Evolutionary conservation across 2,113 vertebrate genomes (phyloP), one percentile per base, ranked within the genome.

Genomic region (Romanogobio albipinnatus): DNA sequence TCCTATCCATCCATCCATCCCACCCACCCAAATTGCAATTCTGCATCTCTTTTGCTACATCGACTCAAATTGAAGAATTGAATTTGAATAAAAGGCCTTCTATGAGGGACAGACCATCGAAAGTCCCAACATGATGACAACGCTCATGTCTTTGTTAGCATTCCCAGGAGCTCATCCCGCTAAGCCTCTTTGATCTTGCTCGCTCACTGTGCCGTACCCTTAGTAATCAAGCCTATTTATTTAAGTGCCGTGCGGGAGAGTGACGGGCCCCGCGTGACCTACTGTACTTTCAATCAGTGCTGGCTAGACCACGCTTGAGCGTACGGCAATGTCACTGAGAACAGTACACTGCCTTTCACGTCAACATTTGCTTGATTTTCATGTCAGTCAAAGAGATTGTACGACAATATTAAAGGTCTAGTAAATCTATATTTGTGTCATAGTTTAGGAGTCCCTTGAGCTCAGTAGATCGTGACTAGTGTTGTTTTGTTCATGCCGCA

Each of bases 221-320:
- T 15, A 56, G n/a, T 81, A 66, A 81, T 66, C 43, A 81, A 66
- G 78, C 61, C 78, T 66, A 66, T 81, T 66, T 66, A 22, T 66
- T 81, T 81, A 81, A 81, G 61, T 79, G 78, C 15, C 9, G 9
- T 7, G n/a, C 45, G 14, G n/a, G 58, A 47, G 43, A 81, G 24
- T 22, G 36, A 24, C n/a, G 15, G 19, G 14, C 78, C 39, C 1
- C 1, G 19, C 14, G 15, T 81, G 43, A 81, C 59, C 78, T 45
- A 81, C 36, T 81, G 43, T 81, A 66, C 59, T 66, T 81, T 29
- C 58, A 45, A 10, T 45, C 76, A 24, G 19, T 14, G 33, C 76
- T 47, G 11, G 76, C 39, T 24, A 43, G 53, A 26, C 58, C 36
- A 43, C n/a, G 64, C 45, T 9, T 26, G 13, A 49, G 17, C 7